Conservation (phyloP, 2,888 invertebrate genomes). For the Amphipyra tragopoginis region DNA sequence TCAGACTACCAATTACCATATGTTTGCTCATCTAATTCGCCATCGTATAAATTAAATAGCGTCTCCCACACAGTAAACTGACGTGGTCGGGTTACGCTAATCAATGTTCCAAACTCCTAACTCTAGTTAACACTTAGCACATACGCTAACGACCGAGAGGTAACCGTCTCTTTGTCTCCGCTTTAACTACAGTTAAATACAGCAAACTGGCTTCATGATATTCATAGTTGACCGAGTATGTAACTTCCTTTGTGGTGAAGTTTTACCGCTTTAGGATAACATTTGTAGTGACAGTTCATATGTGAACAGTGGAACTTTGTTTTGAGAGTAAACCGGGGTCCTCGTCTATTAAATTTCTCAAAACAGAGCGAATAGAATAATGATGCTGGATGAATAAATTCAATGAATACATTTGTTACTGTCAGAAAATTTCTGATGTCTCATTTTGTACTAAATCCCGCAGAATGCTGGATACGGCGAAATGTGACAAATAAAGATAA, state of each 20-base stretch:
- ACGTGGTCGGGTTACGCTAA: constrained; percentile 29
- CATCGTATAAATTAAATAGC: background rate
- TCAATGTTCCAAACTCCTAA: constrained; percentile 32
- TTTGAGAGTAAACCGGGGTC: constrained; percentile 10
- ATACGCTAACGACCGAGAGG: constrained; percentile 32
- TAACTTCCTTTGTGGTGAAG: constrained; percentile 57
- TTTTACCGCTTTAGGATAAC: constrained; percentile 37
- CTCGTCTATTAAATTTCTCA: constrained; percentile 9
- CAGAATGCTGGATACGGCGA: too few species aligned
- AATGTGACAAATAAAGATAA: too few species aligned
- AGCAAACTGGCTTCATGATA: constrained; percentile 30
- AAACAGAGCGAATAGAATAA: background rate
- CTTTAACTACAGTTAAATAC: constrained; percentile 46
- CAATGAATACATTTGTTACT: too few species aligned
- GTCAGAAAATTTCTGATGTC: too few species aligned
- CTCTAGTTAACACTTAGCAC: constrained; percentile 39
- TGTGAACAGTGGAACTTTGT: constrained; percentile 30
- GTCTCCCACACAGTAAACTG: constrained; percentile 2
- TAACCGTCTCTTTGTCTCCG: constrained; percentile 36
- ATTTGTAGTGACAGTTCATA: constrained; percentile 34
- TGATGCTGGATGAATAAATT: background rate
- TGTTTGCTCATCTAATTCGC: background rate
- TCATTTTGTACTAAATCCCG: too few species aligned
- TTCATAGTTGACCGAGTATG: constrained; percentile 52
- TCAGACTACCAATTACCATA: background rate